phyloP scores from a whole-genome alignment of 1,140 invertebrate genomes.

The Melitaea cinxia region DNA sequence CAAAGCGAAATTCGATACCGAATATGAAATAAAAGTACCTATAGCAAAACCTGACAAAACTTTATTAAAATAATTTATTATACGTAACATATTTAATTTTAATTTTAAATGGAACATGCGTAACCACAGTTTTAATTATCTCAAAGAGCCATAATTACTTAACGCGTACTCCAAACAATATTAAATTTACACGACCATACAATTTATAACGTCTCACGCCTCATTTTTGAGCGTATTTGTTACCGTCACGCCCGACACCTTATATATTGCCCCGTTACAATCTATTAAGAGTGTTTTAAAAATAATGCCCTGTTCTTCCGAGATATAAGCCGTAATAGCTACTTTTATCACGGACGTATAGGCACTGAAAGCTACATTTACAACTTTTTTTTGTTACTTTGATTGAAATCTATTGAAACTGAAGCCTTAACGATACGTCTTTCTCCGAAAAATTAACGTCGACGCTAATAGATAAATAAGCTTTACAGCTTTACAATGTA shows the following conservation, averaged over 20 bases:
- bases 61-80: not conserved
- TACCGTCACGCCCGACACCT: conserved; percentile 32
- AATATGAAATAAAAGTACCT: not conserved
- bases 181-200: conserved; percentile 14
- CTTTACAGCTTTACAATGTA: too few species aligned
- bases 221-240: conserved; percentile 36
- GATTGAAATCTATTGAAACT: too few species aligned
- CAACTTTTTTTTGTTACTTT: too few species aligned
- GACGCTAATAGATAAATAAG: too few species aligned
- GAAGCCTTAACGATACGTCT: too few species aligned
- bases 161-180: conserved; percentile 5
- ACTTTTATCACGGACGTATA: conserved; percentile 34
- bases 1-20: not conserved
- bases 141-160: conserved; percentile 6
- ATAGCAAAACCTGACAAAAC: not conserved
- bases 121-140: conserved; percentile 3
- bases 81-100: not conserved
- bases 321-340: conserved; percentile 39
- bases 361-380: too few species aligned
- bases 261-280: conserved; percentile 46
- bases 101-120: not conserved
- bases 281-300: conserved; percentile 48
- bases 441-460: too few species aligned
- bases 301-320: conserved; percentile 39
- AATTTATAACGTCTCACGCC: conserved; percentile 20